Evolutionary conservation across 2,113 vertebrate species (phyloP).

Genomic region (Acrocephalus kingi): DNA sequence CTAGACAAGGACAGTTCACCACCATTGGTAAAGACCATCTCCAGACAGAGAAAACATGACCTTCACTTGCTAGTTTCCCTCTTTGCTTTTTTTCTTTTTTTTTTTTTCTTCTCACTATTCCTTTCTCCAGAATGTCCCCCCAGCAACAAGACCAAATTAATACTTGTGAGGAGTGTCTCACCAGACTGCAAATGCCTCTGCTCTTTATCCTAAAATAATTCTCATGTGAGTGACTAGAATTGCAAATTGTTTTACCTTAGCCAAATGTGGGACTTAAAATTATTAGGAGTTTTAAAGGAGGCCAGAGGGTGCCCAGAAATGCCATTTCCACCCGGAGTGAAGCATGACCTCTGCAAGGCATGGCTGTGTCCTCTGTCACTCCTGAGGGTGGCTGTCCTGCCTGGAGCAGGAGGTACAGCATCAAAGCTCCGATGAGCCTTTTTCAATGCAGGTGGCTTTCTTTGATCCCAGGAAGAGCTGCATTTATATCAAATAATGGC

Average conservation of each 20-base stretch:
- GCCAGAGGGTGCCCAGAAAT: background rate
- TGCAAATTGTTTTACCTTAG: background rate
- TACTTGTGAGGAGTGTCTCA: background rate
- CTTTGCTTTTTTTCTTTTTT: background rate
- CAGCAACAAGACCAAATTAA: conserved; percentile 4
- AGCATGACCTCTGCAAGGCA: background rate
- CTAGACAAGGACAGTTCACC: background rate
- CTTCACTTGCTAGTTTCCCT: background rate
- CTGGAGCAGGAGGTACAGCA: rapidly evolving
- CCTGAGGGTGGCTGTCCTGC: background rate
- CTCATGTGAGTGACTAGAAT: background rate
- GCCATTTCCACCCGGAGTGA: background rate
- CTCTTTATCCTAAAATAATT: conserved; percentile 12
- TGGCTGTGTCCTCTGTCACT: background rate
- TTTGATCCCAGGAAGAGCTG: background rate
- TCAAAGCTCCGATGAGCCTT: background rate
- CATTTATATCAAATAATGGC: background rate
- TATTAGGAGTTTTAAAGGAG: background rate
- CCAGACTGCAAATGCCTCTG: background rate
- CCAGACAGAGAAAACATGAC: background rate
- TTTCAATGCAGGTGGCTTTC: background rate
- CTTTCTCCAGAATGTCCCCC: background rate
- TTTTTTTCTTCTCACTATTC: background rate
- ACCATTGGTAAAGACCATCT: background rate
- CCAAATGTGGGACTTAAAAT: background rate